Evolutionary conservation across 2,888 invertebrate species (phyloP), one percentile per base, ranked within the genome.

Genomic region (Fragum whitleyi): DNA sequence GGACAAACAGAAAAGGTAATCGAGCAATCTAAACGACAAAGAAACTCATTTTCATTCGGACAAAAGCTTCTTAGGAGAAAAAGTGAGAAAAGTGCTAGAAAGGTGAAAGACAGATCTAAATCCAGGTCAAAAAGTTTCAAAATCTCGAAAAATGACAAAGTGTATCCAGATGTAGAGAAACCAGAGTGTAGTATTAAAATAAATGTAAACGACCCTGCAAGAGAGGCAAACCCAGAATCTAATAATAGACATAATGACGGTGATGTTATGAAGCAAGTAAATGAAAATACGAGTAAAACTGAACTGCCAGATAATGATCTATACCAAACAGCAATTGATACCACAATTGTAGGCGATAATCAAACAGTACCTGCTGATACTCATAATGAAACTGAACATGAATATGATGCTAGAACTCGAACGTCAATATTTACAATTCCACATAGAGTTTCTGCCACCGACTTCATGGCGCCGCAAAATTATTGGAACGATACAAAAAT

Each of bases 381-480:
- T 29, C 11, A 32, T n/a, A 29, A 28, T 61, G 2, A 14, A 16
- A 32, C 2, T 73, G 39, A 28, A 21, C 47, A 65, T 1, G 29
- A 47, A 55, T 32, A 73, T 26, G 57, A 71, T 19, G 42, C 65
- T 9, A 21, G 65, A 14, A 65, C 39, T 42, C 21, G 32, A 9
- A 70, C 61, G 21, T 51, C 51, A 19, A 72, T 47, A 29, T 79
- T 79, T 42, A 51, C 53, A 9, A 51, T 71, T 29, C 79, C 79
- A 6, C 67, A 71, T 21, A 28, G 79, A 42, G 14, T 36, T 0
- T 65, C 55, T 36, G 74, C 75, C 9, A 74, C 79, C 3, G 75
- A 79, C 39, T 75, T 65, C 51, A 79, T 79, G 79, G n/a, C 79
- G 14, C 61, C 61, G 3, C 61, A 32, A n/a, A 61, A 61, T n/a